Evolutionary conservation across 2,113 vertebrate species (phyloP), one percentile per base, ranked within the genome.

Genomic region (Myiozetetes cayanensis): DNA sequence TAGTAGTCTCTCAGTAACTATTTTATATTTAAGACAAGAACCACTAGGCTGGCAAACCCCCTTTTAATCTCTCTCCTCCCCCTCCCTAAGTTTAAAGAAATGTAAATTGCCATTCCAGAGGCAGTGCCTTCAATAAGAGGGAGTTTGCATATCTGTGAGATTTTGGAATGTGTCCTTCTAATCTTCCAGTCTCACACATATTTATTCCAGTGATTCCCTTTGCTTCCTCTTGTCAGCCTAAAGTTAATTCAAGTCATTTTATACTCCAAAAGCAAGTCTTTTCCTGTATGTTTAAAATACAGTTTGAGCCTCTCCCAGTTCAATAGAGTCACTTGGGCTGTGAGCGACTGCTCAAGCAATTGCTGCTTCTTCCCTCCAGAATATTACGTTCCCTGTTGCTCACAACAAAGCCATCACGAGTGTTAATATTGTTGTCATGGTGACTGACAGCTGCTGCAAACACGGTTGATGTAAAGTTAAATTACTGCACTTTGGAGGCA

Each of bases 391-490:
- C 75, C 56, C 85, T 78, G 67, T 30, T 63, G 78, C 94, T 92
- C 79, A 76, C 86, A 94, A 91, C 90, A 93, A 85, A 93, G 73
- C 75, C 75, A 85, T 65, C 80, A 56, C 6, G 35, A 79, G 85
- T 39, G 89, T 82, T 95, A 94, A 94, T 96, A 79, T 72, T 94
- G 94, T 74, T 94, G 96, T 89, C n/a, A 59, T 47, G 47, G 89
- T 97, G 96, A 97, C 89, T 97, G 97, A 83, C 94, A 90, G 96
- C 96, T 92, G 92, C 96, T 94, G 93, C 94, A 92, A 91, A 93
- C 59, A 87, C 3, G 63, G 82, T 67, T 92, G 91, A 49, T 55
- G 50, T 2, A 50, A 87, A 94, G 80, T 53, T 52, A 93, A 95
- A 92, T 75, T 30, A 33, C 89, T 72, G 79, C 91, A 44, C 83